Percentiles rank a stretch among this genome's conserved stretches.
Conservation (phyloP, 2,113 vertebrate genomes). For the Pycnonotus jocosus region DNA sequence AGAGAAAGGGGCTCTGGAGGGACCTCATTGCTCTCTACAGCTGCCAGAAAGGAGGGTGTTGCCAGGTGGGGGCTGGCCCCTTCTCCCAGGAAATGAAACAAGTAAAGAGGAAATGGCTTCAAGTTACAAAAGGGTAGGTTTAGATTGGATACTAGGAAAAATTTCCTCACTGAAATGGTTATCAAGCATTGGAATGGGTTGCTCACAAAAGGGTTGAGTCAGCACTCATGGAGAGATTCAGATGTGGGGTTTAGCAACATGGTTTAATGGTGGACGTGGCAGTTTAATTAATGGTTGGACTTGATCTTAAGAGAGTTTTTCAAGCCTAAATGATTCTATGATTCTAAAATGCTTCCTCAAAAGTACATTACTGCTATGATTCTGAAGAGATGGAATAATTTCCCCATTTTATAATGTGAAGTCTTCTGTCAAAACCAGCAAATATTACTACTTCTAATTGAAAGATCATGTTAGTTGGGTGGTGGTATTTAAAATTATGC, state of each 20-base stretch:
- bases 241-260: rapidly evolving
- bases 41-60: neutral
- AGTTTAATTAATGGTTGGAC: neutral
- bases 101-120: neutral
- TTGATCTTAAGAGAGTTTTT: neutral
- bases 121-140: neutral
- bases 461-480: neutral
- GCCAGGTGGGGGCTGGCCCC: neutral
- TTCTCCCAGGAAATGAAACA: neutral
- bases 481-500: neutral
- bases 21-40: no score
- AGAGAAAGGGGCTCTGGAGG: neutral
- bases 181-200: neutral
- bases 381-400: neutral
- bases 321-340: neutral
- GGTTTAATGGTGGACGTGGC: neutral
- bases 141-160: neutral
- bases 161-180: neutral
- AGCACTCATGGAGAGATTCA: neutral
- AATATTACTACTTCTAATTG: neutral
- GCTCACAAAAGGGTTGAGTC: neutral
- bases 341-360: neutral
- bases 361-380: neutral
- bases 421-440: neutral
- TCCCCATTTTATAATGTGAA: neutral